Evolutionary conservation across 30 jellyfish, hydroid and myxozoan species (phyloP).

Genomic region (Aurelia coerulea): DNA sequence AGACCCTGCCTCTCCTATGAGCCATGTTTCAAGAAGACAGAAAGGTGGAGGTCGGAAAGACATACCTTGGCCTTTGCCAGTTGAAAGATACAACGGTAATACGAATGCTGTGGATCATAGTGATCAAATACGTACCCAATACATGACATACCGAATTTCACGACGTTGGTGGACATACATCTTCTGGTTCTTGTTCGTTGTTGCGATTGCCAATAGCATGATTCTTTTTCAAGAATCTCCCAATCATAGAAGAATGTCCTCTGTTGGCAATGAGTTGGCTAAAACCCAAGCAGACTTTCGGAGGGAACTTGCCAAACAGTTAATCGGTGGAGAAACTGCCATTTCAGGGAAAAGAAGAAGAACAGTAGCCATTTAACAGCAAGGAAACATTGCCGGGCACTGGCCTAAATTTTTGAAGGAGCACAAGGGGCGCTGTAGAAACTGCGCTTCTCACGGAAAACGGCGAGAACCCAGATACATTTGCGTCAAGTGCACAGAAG

Average conservation of each 20-base stretch:
- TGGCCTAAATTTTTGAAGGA: no score
- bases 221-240: conserved; percentile 17
- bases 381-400: no score
- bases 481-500: no score
- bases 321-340: no score
- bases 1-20: background rate
- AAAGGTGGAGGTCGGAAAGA: background rate
- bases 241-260: background rate
- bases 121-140: no score
- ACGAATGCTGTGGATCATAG: conserved; percentile 5
- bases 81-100: background rate
- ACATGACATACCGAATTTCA: background rate
- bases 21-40: background rate
- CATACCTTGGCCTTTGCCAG: background rate
- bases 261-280: background rate
- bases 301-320: background rate
- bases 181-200: background rate
- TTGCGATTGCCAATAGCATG: background rate
- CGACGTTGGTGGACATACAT: conserved; percentile 17
- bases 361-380: no score
- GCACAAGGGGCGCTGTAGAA: no score
- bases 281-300: background rate
- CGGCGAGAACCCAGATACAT: no score
- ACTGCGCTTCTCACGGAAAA: no score
- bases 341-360: no score